phyloP scores from a whole-genome alignment of 2,888 invertebrate species.

The Caenorhabditis plicata region DNA sequence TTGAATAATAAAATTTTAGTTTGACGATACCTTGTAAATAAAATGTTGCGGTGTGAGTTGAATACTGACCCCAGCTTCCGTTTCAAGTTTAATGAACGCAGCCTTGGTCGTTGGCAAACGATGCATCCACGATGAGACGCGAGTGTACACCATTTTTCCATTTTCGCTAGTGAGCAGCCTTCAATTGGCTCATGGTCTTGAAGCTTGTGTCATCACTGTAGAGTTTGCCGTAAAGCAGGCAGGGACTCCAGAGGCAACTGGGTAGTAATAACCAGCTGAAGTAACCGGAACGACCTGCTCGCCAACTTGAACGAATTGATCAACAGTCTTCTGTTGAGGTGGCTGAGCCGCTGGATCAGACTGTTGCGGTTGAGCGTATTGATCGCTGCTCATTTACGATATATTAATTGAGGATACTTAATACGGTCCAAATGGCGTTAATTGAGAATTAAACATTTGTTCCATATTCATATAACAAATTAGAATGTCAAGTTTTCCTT shows the following conservation, averaged over 20 bases:
- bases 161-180: slow-evolving; percentile 43
- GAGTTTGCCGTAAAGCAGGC: slow-evolving; percentile 51
- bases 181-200: slow-evolving; percentile 46
- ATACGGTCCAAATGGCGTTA: too few relatives aligned
- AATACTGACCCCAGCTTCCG: slow-evolving; percentile 32
- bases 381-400: too few relatives aligned
- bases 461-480: too few relatives aligned
- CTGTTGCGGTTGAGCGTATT: slow-evolving; percentile 5
- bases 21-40: slow-evolving; percentile 42
- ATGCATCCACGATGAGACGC: slow-evolving; percentile 49
- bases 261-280: slow-evolving; percentile 59
- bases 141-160: slow-evolving; percentile 49
- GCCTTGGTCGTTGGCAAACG: slow-evolving; percentile 48
- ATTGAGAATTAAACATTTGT: too few relatives aligned
- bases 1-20: neutral
- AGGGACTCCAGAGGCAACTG: slow-evolving; percentile 53
- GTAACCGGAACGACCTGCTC: slow-evolving; percentile 58
- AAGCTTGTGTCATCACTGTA: slow-evolving; percentile 33
- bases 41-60: slow-evolving; percentile 57
- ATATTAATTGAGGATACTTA: too few relatives aligned
- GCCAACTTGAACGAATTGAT: slow-evolving; percentile 49
- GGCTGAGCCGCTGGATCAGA: slow-evolving; percentile 19
- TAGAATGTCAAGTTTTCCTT: too few relatives aligned
- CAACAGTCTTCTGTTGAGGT: slow-evolving; percentile 12
- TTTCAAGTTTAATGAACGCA: slow-evolving; percentile 44